Conservation (phyloP, 2,113 vertebrate species). For the Lanius ludovicianus region DNA sequence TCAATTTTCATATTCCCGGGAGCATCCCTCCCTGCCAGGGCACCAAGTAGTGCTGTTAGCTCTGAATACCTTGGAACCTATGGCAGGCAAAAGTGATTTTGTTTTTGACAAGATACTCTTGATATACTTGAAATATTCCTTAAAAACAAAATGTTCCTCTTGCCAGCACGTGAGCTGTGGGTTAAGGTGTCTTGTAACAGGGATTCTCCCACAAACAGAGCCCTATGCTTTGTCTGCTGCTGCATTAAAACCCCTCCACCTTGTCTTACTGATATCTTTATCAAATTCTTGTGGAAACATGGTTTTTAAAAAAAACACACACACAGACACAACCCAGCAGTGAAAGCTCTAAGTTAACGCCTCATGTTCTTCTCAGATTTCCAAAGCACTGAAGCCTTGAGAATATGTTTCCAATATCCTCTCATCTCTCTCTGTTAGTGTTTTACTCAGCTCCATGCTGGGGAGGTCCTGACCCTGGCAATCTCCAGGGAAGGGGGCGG, state of each 20-base stretch:
- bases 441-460: slow-evolving; percentile 81
- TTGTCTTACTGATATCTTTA: slow-evolving; percentile 62
- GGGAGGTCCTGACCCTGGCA: slow-evolving; percentile 85
- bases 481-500: slow-evolving; percentile 78
- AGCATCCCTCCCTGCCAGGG: not conserved
- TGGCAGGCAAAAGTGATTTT: not conserved
- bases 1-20: not conserved
- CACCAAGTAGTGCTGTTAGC: not conserved
- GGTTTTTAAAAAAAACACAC: not conserved
- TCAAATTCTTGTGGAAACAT: slow-evolving; percentile 68
- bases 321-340: slow-evolving; percentile 17
- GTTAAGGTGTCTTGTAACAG: not conserved
- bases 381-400: slow-evolving; percentile 73
- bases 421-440: slow-evolving; percentile 85
- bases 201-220: not conserved
- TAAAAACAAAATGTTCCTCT: not conserved
- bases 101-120: not conserved
- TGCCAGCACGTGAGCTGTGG: not conserved
- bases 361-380: slow-evolving; percentile 74
- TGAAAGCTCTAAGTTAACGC: slow-evolving; percentile 74
- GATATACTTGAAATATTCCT: not conserved
- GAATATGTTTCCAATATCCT: slow-evolving; percentile 97
- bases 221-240: not conserved
- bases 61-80: not conserved
- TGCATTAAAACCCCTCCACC: not conserved